Conservation (phyloP, 2,797 vertebrate genomes). For the Onychomys torridus region DNA sequence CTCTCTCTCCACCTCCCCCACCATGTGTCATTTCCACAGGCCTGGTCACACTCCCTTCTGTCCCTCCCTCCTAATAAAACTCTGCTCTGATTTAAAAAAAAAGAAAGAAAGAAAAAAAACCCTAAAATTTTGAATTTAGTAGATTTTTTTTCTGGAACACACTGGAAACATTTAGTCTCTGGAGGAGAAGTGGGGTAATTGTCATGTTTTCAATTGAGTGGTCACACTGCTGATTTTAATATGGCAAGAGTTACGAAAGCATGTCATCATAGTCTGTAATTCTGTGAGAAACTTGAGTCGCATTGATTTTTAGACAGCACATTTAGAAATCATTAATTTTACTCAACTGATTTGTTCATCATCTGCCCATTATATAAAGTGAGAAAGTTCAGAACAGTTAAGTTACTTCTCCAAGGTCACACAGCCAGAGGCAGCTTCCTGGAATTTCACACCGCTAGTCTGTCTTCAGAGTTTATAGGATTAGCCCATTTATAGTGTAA, state of each 20-base stretch:
- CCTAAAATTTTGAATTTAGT: neutral
- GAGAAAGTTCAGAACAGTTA: neutral
- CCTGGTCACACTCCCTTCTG: too few relatives aligned
- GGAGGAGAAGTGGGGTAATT: neutral
- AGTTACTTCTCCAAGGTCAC: neutral
- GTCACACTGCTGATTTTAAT: neutral
- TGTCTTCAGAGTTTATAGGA: neutral
- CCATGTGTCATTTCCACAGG: too few relatives aligned
- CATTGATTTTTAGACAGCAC: neutral
- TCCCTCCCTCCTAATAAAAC: too few relatives aligned
- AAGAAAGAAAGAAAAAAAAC: neutral
- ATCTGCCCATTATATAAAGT: neutral
- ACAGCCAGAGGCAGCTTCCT: neutral
- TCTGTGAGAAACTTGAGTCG: constrained; percentile 1
- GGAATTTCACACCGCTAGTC: neutral
- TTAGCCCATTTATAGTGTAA: neutral
- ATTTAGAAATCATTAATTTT: constrained; percentile 28
- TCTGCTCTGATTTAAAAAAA: too few relatives aligned
- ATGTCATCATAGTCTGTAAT: neutral
- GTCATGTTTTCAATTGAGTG: neutral
- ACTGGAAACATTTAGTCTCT: neutral
- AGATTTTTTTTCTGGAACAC: neutral
- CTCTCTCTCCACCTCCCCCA: too few relatives aligned
- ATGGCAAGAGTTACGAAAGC: neutral
- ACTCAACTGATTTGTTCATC: neutral